These are phyloP conservation scores for Hesperia comma DNA, from an alignment of 2,888 invertebrate species.

Conservation along the genomic window DNA sequence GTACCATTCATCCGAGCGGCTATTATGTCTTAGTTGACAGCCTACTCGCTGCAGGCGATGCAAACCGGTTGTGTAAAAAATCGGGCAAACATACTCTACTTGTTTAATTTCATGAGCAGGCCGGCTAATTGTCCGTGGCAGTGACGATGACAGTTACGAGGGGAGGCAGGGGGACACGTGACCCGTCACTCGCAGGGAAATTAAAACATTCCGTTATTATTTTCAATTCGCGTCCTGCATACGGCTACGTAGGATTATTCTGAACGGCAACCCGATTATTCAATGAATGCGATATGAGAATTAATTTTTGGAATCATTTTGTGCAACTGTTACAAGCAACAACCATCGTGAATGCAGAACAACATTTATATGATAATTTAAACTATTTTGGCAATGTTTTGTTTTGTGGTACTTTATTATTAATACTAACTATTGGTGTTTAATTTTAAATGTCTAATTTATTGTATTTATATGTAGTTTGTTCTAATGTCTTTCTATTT, in stretches of 20 bases:
- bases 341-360: slow-evolving; percentile 14
- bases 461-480: too few species aligned
- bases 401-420: background rate
- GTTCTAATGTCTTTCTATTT: too few species aligned
- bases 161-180: slow-evolving; percentile 70
- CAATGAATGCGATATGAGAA: slow-evolving; percentile 38
- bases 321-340: slow-evolving; percentile 26
- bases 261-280: slow-evolving; percentile 38
- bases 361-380: slow-evolving; percentile 14
- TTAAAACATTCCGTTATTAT: slow-evolving; percentile 84
- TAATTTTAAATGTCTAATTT: too few species aligned
- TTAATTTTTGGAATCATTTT: slow-evolving; percentile 35
- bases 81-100: slow-evolving; percentile 64
- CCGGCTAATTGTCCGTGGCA: slow-evolving; percentile 76
- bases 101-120: slow-evolving; percentile 81
- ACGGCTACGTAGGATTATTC: slow-evolving; percentile 39
- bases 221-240: slow-evolving; percentile 56
- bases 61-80: slow-evolving; percentile 54
- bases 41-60: slow-evolving; percentile 52
- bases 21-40: slow-evolving; percentile 54
- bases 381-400: background rate
- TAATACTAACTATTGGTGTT: too few species aligned
- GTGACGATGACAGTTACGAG: slow-evolving; percentile 75
- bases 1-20: slow-evolving; percentile 51
- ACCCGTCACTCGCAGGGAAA: slow-evolving; percentile 84